phyloP scores from a whole-genome alignment of 2,797 vertebrate genomes.

The Leptodactylus fallax region DNA sequence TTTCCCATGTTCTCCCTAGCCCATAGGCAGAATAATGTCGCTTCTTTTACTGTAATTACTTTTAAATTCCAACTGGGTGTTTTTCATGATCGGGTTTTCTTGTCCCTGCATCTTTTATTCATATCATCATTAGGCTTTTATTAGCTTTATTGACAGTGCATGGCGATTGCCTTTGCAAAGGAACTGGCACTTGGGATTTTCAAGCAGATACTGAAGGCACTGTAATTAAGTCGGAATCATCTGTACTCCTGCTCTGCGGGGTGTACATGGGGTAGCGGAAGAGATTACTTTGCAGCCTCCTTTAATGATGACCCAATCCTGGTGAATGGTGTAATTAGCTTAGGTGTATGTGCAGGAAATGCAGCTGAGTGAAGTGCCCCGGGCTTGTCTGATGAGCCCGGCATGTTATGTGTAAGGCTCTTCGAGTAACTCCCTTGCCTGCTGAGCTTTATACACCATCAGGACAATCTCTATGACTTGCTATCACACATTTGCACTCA shows the following conservation, averaged over 20 bases:
- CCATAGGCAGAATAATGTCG: neutral
- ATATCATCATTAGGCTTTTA: constrained; percentile 29
- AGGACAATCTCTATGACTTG: constrained; percentile 28
- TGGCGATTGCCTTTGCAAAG: neutral
- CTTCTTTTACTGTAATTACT: neutral
- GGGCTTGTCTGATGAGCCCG: constrained; percentile 36
- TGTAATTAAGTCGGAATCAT: constrained; percentile 51
- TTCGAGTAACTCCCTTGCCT: neutral
- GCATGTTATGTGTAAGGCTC: constrained; percentile 35
- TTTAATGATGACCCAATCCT: constrained; percentile 52
- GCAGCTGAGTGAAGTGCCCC: constrained; percentile 34
- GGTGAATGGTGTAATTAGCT: constrained; percentile 53
- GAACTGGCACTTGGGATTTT: constrained; percentile 15
- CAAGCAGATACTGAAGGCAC: neutral
- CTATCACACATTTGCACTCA: constrained; percentile 26
- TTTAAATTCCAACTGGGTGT: neutral
- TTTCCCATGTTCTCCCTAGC: too few species aligned
- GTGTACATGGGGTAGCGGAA: constrained; percentile 23
- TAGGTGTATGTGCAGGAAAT: constrained; percentile 5
- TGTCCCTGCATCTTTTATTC: constrained; percentile 13
- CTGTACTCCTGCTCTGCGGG: constrained; percentile 20
- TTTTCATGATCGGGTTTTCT: neutral
- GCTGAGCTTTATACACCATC: constrained; percentile 14
- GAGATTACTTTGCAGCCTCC: constrained; percentile 42
- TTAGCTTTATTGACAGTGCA: constrained; percentile 31